Percentiles rank a stretch among this genome's conserved stretches.
phyloP scores from a whole-genome alignment of 2,113 vertebrate species.

The Probosciger aterrimus region DNA sequence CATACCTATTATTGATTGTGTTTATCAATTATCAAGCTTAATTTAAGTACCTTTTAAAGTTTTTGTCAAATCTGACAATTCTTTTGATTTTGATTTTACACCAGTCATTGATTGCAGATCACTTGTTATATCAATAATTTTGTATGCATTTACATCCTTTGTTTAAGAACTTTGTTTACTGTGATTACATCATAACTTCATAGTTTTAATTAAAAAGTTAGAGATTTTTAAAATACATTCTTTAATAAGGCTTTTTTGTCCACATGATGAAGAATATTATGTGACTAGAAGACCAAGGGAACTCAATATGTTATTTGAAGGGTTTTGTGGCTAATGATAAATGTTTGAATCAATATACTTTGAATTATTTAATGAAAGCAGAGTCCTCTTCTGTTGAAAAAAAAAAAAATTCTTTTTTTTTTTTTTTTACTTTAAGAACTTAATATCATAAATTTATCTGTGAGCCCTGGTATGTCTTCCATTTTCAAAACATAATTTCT shows the following conservation, averaged over 20 bases:
- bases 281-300: background rate
- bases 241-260: background rate
- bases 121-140: background rate
- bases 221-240: background rate
- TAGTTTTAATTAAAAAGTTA: background rate
- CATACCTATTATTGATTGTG: background rate
- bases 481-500: background rate
- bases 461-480: background rate
- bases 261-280: background rate
- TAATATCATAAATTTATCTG: background rate
- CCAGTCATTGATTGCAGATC: background rate
- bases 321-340: background rate
- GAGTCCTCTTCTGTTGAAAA: background rate
- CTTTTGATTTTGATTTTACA: background rate
- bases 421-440: background rate
- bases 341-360: background rate
- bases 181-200: background rate
- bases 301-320: background rate
- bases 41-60: background rate
- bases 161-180: background rate
- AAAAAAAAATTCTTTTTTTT: fast-evolving
- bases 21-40: conserved; percentile 1
- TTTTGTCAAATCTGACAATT: background rate
- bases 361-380: background rate
- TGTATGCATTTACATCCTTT: background rate